Percentiles rank a stretch among this genome's conserved stretches.
phyloP scores from a whole-genome alignment of 2,888 invertebrate genomes.

The Calliopum simillimum region DNA sequence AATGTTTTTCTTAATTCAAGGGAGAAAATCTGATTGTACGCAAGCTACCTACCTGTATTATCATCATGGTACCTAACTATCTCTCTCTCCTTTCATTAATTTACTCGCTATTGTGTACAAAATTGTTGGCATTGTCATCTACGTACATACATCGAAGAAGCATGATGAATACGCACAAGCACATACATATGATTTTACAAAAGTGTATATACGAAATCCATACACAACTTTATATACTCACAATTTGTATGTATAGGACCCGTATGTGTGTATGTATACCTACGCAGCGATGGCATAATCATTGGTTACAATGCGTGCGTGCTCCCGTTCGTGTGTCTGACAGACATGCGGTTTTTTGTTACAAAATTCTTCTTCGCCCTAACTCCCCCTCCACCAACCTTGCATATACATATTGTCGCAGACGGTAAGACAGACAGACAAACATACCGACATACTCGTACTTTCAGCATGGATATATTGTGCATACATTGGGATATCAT shows the following conservation, averaged over 20 bases:
- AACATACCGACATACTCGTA: neutral
- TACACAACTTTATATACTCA: neutral
- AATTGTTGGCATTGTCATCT: conserved; percentile 1
- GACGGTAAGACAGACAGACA: neutral
- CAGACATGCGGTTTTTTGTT: conserved; percentile 20
- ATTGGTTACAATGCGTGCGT: conserved; percentile 27
- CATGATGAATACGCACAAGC: neutral
- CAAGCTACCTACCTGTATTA: too few species aligned
- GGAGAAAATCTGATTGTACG: too few species aligned
- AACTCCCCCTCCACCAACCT: neutral
- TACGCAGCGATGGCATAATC: conserved; percentile 35
- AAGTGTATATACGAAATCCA: neutral
- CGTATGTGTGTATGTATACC: conserved; percentile 20
- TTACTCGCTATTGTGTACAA: conserved; percentile 15
- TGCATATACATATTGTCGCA: neutral
- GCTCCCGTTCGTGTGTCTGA: conserved; percentile 14
- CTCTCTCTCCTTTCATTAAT: neutral
- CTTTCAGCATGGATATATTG: too few species aligned
- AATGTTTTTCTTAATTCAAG: too few species aligned
- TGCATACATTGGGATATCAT: neutral
- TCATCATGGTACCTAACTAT: too few species aligned
- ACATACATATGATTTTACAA: neutral
- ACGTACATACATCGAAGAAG: neutral
- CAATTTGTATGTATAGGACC: neutral
- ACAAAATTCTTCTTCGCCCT: neutral